phyloP scores from a whole-genome alignment of 2,113 vertebrate species.

The Hippocampus mohnikei region DNA sequence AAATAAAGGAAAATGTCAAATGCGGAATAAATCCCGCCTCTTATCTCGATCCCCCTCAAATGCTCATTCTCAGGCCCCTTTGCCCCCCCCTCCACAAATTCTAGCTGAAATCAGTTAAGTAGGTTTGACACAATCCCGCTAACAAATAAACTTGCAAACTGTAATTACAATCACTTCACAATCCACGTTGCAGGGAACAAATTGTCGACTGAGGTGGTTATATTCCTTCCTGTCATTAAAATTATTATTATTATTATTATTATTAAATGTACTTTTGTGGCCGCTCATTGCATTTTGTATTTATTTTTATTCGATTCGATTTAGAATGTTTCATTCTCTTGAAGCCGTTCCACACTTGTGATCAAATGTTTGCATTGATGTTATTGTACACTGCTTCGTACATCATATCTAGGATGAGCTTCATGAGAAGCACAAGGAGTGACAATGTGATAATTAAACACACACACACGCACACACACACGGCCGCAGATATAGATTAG shows the following conservation, averaged over 20 bases:
- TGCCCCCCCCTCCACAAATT: background rate
- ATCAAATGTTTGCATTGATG: background rate
- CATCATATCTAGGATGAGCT: background rate
- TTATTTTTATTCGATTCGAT: background rate
- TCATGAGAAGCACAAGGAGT: background rate
- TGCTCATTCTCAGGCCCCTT: background rate
- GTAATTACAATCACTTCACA: background rate
- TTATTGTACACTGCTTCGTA: background rate
- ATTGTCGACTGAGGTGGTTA: no score
- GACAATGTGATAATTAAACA: background rate
- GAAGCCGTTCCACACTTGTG: background rate
- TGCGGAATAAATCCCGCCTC: background rate
- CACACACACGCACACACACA: slow-evolving; percentile 16
- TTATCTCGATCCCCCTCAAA: background rate
- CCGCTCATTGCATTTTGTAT: background rate
- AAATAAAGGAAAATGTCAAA: background rate
- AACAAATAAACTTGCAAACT: background rate
- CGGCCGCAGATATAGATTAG: slow-evolving; percentile 49
- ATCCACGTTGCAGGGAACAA: background rate
- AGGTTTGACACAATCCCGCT: background rate
- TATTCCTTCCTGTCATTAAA: background rate
- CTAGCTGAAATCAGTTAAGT: background rate
- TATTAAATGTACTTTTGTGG: background rate
- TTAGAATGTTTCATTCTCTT: background rate
- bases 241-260: background rate